Percentiles rank a stretch among this genome's conserved stretches.
phyloP scores from a whole-genome alignment of 2,113 vertebrate species.

The Phaethornis superciliosus region DNA sequence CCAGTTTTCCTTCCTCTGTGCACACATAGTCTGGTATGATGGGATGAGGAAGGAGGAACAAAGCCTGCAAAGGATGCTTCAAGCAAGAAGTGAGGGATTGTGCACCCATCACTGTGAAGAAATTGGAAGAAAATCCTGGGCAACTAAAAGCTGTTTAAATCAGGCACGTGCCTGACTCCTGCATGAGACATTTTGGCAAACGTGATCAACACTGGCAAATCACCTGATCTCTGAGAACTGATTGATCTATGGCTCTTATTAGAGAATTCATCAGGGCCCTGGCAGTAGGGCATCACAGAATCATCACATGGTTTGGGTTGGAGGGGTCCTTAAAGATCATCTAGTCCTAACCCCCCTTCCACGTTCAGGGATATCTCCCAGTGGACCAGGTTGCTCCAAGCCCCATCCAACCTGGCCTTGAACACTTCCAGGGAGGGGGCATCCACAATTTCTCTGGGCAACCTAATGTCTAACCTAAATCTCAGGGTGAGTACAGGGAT shows the following conservation, averaged over 20 bases:
- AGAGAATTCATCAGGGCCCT: background rate
- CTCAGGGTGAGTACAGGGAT: too few relatives aligned
- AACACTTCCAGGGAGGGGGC: too few relatives aligned
- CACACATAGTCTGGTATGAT: background rate
- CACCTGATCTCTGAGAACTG: background rate
- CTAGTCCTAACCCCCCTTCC: too few relatives aligned
- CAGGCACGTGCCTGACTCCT: accelerated
- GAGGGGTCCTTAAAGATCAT: too few relatives aligned
- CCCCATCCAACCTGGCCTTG: too few relatives aligned
- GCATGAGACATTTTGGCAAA: background rate
- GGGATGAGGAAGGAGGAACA: background rate
- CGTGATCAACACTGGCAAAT: background rate
- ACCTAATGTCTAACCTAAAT: too few relatives aligned
- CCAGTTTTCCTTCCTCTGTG: background rate
- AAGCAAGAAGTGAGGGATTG: background rate
- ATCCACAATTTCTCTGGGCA: too few relatives aligned
- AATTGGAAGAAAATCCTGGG: background rate
- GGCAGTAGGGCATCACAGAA: background rate
- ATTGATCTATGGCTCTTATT: background rate
- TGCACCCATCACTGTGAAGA: background rate
- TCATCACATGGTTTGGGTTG: too few relatives aligned
- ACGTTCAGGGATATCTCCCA: too few relatives aligned
- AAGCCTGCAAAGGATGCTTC: background rate
- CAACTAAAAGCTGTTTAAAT: background rate
- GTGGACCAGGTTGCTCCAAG: too few relatives aligned